Conservation (phyloP, 2,888 invertebrate species). For the Ectemnius cavifrons region DNA sequence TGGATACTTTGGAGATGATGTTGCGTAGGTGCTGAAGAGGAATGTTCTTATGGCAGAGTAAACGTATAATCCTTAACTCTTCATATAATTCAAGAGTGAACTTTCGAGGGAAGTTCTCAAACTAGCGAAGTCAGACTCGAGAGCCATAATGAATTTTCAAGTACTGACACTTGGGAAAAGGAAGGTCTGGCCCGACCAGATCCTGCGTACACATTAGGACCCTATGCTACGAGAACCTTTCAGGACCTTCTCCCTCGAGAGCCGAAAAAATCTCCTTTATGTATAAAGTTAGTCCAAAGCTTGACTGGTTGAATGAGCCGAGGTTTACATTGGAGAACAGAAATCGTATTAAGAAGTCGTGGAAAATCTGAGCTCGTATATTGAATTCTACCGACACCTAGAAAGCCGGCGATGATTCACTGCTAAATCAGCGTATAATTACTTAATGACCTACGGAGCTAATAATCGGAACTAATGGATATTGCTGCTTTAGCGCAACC, state of each 20-base stretch:
- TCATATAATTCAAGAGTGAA: conserved; percentile 13
- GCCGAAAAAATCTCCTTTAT: not conserved
- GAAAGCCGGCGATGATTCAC: conserved; percentile 35
- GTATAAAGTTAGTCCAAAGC: conserved; percentile 8
- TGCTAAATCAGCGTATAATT: conserved; percentile 25
- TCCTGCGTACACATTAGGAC: conserved; percentile 43
- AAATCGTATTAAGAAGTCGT: conserved; percentile 31
- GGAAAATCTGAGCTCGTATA: conserved; percentile 34
- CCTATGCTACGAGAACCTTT: conserved; percentile 28
- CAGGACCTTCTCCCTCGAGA: conserved; percentile 31
- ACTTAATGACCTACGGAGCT: conserved; percentile 40
- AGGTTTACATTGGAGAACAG: conserved; percentile 30
- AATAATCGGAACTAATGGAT: conserved; percentile 28
- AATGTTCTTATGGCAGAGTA: not conserved
- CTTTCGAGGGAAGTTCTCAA: conserved; percentile 24
- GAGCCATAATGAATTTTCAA: conserved; percentile 44
- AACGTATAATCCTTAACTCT: not conserved
- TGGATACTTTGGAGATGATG: no score
- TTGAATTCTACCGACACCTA: conserved; percentile 14
- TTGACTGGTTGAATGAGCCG: conserved; percentile 23
- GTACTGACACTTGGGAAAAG: conserved; percentile 26
- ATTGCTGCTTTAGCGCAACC: conserved; percentile 1
- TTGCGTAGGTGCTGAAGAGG: not conserved
- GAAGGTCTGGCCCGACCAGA: conserved; percentile 33
- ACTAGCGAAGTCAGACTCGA: conserved; percentile 7